Conservation (phyloP, 2,797 vertebrate genomes). For the Channa striata region DNA sequence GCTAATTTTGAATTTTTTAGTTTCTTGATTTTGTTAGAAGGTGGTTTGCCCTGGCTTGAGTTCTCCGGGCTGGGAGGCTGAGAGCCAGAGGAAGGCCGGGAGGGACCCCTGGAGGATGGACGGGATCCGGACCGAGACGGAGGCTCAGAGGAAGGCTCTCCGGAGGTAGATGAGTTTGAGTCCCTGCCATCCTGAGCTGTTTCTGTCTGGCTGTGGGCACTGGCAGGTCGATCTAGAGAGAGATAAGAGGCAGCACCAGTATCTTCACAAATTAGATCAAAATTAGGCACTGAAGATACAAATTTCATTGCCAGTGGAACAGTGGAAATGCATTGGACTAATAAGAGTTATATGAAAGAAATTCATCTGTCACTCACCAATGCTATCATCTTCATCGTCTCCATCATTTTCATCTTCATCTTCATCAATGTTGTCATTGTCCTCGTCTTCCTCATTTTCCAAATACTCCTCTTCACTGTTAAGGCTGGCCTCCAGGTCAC, state of each 20-base stretch:
- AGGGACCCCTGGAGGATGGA: slow-evolving; percentile 81
- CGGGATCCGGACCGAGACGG: slow-evolving; percentile 85
- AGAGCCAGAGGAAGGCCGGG: slow-evolving; percentile 73
- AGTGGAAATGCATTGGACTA: neutral
- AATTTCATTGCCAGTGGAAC: neutral
- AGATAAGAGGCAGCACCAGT: slow-evolving; percentile 7
- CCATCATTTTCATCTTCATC: slow-evolving; percentile 79
- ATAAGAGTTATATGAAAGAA: neutral
- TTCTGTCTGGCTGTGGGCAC: slow-evolving; percentile 85
- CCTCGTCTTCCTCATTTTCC: slow-evolving; percentile 81
- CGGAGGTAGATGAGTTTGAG: slow-evolving; percentile 93
- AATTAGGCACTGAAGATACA: neutral
- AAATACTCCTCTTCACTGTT: slow-evolving; percentile 84
- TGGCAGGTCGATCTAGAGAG: slow-evolving; percentile 87
- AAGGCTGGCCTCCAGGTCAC: slow-evolving; percentile 96
- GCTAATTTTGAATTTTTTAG: slow-evolving; percentile 73
- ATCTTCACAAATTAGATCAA: neutral
- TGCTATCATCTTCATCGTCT: slow-evolving; percentile 80
- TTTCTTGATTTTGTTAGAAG: slow-evolving; percentile 89
- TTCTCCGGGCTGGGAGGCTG: slow-evolving; percentile 69
- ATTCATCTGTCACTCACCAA: slow-evolving; percentile 67
- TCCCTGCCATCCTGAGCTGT: slow-evolving; percentile 81
- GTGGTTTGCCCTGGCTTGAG: slow-evolving; percentile 79
- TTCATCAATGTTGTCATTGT: slow-evolving; percentile 75
- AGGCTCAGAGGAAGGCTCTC: slow-evolving; percentile 85